Percentiles rank a stretch among this genome's conserved stretches.
phyloP scores from a whole-genome alignment of 2,888 invertebrate genomes.

The Matsumyia berberina region DNA sequence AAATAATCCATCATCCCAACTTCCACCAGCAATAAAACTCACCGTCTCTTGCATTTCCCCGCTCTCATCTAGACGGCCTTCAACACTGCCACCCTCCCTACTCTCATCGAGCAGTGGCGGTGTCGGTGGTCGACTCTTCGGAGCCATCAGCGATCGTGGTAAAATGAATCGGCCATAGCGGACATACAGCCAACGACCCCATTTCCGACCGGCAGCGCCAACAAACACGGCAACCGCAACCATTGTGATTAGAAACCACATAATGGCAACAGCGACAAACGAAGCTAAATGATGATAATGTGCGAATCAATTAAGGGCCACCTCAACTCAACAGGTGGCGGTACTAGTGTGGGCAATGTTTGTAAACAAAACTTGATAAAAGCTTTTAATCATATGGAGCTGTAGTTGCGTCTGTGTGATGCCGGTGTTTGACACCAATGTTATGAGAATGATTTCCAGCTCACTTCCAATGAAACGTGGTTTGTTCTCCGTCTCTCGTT shows the following conservation, averaged over 20 bases:
- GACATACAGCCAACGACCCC: slow-evolving; percentile 82
- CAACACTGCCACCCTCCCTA: slow-evolving; percentile 82
- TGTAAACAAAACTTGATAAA: slow-evolving; percentile 50
- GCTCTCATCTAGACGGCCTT: slow-evolving; percentile 82
- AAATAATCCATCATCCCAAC: not conserved
- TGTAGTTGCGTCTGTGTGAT: not conserved
- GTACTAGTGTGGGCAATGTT: slow-evolving; percentile 25
- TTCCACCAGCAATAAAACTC: slow-evolving; percentile 77
- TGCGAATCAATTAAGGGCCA: slow-evolving; percentile 18
- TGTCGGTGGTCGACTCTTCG: slow-evolving; percentile 82
- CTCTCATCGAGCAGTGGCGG: slow-evolving; percentile 80
- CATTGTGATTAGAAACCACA: slow-evolving; percentile 81
- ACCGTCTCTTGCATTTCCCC: slow-evolving; percentile 84
- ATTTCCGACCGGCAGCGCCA: slow-evolving; percentile 81
- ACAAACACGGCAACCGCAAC: slow-evolving; percentile 78
- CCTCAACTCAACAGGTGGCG: slow-evolving; percentile 56
- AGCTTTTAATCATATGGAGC: slow-evolving; percentile 40
- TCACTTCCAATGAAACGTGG: slow-evolving; percentile 61
- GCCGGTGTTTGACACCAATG: slow-evolving; percentile 28
- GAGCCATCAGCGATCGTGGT: slow-evolving; percentile 79
- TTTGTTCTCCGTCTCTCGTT: slow-evolving; percentile 1
- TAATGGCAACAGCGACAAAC: slow-evolving; percentile 77
- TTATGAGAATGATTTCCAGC: slow-evolving; percentile 50
- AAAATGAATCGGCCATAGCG: slow-evolving; percentile 82
- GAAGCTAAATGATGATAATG: not conserved